Conservation (phyloP, 2,113 vertebrate species). For the Coregonus clupeaformis region DNA sequence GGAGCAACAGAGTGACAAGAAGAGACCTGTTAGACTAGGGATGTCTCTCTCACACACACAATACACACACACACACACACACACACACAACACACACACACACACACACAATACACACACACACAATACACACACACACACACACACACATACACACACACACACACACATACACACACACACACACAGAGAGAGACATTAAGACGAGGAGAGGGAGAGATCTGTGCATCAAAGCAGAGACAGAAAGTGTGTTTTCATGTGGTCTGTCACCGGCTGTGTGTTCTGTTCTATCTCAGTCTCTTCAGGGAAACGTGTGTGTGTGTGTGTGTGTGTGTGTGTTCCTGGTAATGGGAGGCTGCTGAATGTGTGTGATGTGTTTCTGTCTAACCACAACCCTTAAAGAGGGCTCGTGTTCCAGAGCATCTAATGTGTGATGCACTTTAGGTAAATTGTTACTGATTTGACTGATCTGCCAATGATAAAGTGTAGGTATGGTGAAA, state of each 20-base stretch:
- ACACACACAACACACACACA: too few relatives aligned
- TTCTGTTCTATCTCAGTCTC: conserved; percentile 48
- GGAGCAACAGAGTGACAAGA: background rate
- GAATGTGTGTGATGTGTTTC: background rate
- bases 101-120: too few relatives aligned
- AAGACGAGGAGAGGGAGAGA: too few relatives aligned
- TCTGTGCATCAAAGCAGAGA: too few relatives aligned
- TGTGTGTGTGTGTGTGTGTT: conserved; percentile 42
- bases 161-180: too few relatives aligned
- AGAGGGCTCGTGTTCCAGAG: background rate
- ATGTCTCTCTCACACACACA: background rate
- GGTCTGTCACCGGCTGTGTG: conserved; percentile 39
- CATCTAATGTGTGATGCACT: too few relatives aligned
- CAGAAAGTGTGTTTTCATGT: conserved; percentile 29
- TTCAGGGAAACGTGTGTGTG: conserved; percentile 64
- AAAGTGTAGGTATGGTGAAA: background rate
- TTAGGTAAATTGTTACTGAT: background rate
- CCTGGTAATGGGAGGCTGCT: conserved; percentile 54
- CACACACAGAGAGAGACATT: too few relatives aligned
- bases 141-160: too few relatives aligned
- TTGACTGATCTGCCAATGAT: background rate
- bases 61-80: too few relatives aligned
- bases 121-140: too few relatives aligned
- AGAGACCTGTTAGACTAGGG: background rate
- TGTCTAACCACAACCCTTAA: conserved; percentile 14